Evolutionary conservation across 2,113 vertebrate genomes (phyloP), one percentile per base, ranked within the genome.

Genomic region (Cricetomys ansorgei): DNA sequence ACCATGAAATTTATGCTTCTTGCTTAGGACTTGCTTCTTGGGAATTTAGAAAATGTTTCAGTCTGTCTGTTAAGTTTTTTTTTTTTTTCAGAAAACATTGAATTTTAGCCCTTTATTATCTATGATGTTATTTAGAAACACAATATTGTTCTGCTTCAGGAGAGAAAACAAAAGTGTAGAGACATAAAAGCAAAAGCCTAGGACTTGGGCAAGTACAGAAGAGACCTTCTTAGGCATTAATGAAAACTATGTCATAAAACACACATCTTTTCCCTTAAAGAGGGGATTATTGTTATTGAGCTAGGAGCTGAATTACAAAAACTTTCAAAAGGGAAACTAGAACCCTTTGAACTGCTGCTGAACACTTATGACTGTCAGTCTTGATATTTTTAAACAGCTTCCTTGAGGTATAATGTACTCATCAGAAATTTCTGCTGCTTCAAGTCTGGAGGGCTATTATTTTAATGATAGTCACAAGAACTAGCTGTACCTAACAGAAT

Each of bases 391-490:
- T 12, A 77, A 91, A 81, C 5, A 62, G 21, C 10, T 92, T 80
- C 45, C 76, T n/a, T 96, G 65, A 96, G 45, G 21, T 43, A 7
- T 92, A 73, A 80, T 85, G 94, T 96, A 87, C 57, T 40, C n/a
- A 89, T 2, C 7, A 83, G 48, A 92, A 89, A 67, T 79, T 43
- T 59, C 37, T 89, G 27, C 40, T 65, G 2, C 57, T 95, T 92
- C 67, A 72, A 70, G 16, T 29, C 65, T n/a, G 77, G 34, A 43
- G 43, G 81, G 40, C 57, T n/a, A 17, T 59, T 43, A 31, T 79
- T 64, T 53, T 40, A 69, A 88, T 29, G 10, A 73, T 29, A 79
- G 31, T 77, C 83, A 64, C 21, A 91, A 90, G 37, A 91, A 16
- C 64, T 80, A 62, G 15, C 86, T 92, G 64, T 53, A 19, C 57